A percentile compares a stretch with the other conserved stretches of the same genome.
Conservation (phyloP, 2,888 invertebrate genomes). For the Camponotus fellah region DNA sequence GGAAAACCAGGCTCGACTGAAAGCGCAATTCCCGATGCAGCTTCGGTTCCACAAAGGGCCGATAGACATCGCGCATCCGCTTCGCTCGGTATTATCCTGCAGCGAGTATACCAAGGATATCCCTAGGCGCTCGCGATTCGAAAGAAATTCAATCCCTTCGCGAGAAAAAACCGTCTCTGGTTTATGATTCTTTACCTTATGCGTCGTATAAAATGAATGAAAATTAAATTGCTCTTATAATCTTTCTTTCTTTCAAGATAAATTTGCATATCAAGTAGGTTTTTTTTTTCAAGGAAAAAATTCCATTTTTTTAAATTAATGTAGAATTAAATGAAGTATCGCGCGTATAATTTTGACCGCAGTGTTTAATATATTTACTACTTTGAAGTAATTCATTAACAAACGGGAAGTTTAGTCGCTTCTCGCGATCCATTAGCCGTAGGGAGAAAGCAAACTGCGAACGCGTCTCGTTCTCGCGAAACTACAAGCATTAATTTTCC, state of each 20-base stretch:
- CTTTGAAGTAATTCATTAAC: constrained; percentile 51
- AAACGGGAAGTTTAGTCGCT: constrained; percentile 45
- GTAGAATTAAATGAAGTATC: not conserved
- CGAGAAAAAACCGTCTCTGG: not conserved
- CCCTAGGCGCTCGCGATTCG: not conserved
- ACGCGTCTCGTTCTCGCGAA: constrained; percentile 46
- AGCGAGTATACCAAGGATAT: constrained; percentile 5
- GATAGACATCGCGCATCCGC: constrained; percentile 29
- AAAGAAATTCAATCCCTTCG: constrained; percentile 37
- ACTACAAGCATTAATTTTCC: constrained; percentile 59
- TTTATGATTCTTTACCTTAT: constrained; percentile 29
- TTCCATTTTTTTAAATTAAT: not conserved
- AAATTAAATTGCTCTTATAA: not conserved
- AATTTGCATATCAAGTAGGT: not conserved
- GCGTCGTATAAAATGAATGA: not conserved
- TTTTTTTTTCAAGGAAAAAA: not conserved
- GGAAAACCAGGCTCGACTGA: constrained; percentile 48
- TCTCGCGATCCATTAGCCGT: constrained; percentile 51
- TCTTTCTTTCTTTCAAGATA: too few species aligned
- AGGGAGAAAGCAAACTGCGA: constrained; percentile 34
- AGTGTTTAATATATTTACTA: constrained; percentile 13
- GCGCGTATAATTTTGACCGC: constrained; percentile 36
- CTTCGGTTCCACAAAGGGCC: constrained; percentile 41
- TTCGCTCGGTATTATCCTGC: constrained; percentile 14
- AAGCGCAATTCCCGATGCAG: constrained; percentile 68